Evolutionary conservation across 2,113 vertebrate genomes (phyloP), one percentile per base, ranked within the genome.

Genomic region (Poecilia latipinna): DNA sequence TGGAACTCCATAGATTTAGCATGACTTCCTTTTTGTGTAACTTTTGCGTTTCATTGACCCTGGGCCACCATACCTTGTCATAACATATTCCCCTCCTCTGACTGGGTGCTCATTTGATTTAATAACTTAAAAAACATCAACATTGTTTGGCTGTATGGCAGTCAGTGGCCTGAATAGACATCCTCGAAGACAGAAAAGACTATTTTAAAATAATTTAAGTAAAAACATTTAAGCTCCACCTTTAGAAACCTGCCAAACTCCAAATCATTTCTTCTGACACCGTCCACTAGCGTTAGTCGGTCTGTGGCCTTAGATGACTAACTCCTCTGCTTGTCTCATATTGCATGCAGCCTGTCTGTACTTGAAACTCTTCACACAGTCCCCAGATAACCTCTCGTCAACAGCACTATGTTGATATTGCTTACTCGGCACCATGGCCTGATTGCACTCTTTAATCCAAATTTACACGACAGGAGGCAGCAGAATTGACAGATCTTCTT

Each of bases 371-470:
- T 66, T 12, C 6, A 48, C 63, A 57, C 63, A 74, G 81, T 82
- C 72, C 73, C 24, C 60, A 78, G 71, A 88, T 81, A 88, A 87
- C 70, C 74, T n/a, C 32, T 29, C n/a, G 70, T 29, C 33, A 80
- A 72, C 39, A 74, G 69, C 4, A 71, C 78, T 60, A 26, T 42
- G 54, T 29, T 35, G 17, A 39, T 72, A n/a, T 70, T 78, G 22
- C 72, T 88, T 81, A 82, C 61, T 83, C 80, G 82, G 80, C 77
- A 74, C 74, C 61, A 44, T 63, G 68, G 70, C 67, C 76, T 82
- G 61, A 61, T 77, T 42, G 39, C 6, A 32, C 70, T 54, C 32
- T 74, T 78, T 85, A 15, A 12, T 80, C 67, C 65, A 73, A 76
- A 76, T 51, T 76, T 33, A 69, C 63, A 39, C 42, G 75, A 54